A percentile compares a stretch with the other conserved stretches of the same genome.
Evolutionary conservation across 2,797 vertebrate genomes (phyloP).

Genomic region (Todus mexicanus): DNA sequence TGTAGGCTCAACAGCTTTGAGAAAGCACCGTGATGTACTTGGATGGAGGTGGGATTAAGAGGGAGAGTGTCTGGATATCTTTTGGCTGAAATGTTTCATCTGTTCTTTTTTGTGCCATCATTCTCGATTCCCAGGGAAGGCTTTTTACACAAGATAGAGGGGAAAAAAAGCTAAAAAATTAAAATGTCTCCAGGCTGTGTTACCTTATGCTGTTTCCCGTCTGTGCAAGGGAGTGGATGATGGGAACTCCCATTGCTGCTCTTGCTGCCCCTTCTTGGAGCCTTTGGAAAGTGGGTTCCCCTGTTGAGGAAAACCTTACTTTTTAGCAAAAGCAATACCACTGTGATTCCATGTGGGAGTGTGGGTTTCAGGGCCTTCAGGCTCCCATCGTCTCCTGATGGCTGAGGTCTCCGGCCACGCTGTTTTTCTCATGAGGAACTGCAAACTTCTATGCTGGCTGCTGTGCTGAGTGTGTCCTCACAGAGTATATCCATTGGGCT

Average conservation of each 20-base stretch:
- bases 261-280: neutral
- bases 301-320: neutral
- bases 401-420: neutral
- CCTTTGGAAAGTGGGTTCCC: neutral
- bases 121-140: neutral
- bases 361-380: neutral
- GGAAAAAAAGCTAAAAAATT: neutral
- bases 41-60: neutral
- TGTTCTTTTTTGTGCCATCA: neutral
- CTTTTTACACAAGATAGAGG: neutral
- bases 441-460: neutral
- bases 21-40: neutral
- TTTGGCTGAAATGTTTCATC: neutral
- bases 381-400: neutral
- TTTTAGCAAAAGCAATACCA: neutral
- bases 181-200: neutral
- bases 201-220: neutral
- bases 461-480: accelerated
- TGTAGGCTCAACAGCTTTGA: neutral
- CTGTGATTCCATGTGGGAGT: neutral
- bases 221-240: neutral
- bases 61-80: neutral
- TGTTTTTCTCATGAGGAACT: neutral
- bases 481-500: accelerated
- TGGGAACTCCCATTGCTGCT: neutral